Evolutionary conservation across 1,140 invertebrate species (phyloP).

Genomic region (Leguminivora glycinivorella): DNA sequence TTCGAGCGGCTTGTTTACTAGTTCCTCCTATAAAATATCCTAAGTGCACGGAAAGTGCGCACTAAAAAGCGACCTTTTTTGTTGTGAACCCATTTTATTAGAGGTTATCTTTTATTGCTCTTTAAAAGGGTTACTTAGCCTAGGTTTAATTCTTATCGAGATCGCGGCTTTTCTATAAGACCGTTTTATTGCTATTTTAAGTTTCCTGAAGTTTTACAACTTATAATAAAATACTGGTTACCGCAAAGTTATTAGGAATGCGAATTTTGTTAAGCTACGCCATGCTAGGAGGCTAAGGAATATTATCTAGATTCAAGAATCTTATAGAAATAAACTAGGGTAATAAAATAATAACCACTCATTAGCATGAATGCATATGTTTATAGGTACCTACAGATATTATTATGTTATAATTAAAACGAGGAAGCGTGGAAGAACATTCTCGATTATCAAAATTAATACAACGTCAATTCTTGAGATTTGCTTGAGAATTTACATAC

Average conservation of each 20-base stretch:
- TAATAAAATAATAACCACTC: no score
- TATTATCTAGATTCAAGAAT: no score
- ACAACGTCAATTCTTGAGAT: no score
- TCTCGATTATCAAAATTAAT: no score
- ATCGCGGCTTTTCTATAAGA: slow-evolving; percentile 18
- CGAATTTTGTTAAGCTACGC: not conserved
- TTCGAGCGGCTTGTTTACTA: not conserved
- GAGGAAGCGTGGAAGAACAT: no score
- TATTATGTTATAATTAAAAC: no score
- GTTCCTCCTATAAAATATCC: not conserved
- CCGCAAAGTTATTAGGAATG: not conserved
- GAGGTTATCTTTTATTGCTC: slow-evolving; percentile 15
- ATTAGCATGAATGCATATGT: no score
- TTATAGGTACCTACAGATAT: no score
- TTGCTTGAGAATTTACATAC: no score
- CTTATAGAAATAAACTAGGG: no score
- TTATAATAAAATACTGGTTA: slow-evolving; percentile 3
- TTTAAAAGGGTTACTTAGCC: slow-evolving; percentile 24
- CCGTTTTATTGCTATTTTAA: slow-evolving; percentile 19
- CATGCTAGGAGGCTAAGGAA: not conserved
- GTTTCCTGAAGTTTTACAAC: slow-evolving; percentile 21
- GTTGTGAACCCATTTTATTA: slow-evolving; percentile 16
- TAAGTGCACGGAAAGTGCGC: slow-evolving; percentile 4
- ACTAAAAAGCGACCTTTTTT: slow-evolving; percentile 6
- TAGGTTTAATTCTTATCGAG: slow-evolving; percentile 10